Conservation (phyloP, 2,113 vertebrate genomes). For the Marcusenius ussheri region DNA sequence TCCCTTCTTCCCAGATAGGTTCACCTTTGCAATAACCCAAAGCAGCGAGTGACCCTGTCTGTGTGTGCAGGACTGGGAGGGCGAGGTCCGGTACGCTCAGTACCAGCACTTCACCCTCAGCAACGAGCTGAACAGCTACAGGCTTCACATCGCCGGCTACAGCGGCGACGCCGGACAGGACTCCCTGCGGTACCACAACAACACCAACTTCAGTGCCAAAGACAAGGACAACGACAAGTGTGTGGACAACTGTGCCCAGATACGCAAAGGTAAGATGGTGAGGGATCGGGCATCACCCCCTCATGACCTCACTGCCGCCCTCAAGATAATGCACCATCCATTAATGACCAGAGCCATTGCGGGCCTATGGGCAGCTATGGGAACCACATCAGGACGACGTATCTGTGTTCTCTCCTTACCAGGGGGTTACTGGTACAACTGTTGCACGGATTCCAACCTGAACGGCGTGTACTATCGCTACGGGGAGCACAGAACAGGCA, state of each 20-base stretch:
- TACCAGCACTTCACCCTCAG: constrained; percentile 75
- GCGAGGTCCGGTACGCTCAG: constrained; percentile 68
- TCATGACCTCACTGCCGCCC: background rate
- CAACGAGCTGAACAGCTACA: constrained; percentile 87
- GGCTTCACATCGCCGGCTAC: constrained; percentile 81
- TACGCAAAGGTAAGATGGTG: constrained; percentile 73
- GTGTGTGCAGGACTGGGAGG: constrained; percentile 83
- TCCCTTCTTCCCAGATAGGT: background rate
- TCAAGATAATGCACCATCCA: background rate
- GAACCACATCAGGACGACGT: background rate
- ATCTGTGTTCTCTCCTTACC: background rate
- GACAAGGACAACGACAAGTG: constrained; percentile 98
- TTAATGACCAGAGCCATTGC: background rate
- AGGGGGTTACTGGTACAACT: constrained; percentile 99
- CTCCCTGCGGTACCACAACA: constrained; percentile 91
- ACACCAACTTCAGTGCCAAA: constrained; percentile 95
- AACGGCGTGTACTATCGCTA: constrained; percentile 85
- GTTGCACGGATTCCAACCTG: constrained; percentile 95
- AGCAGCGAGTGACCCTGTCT: background rate
- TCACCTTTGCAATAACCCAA: background rate
- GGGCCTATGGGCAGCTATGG: background rate
- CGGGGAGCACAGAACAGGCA: constrained; percentile 72
- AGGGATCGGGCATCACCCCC: background rate
- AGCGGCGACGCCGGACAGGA: constrained; percentile 71
- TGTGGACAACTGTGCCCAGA: constrained; percentile 78